Percentiles rank a stretch among this genome's conserved stretches.
Evolutionary conservation across 2,888 invertebrate genomes (phyloP).

Genomic region (Hirtodrosophila cameraria): DNA sequence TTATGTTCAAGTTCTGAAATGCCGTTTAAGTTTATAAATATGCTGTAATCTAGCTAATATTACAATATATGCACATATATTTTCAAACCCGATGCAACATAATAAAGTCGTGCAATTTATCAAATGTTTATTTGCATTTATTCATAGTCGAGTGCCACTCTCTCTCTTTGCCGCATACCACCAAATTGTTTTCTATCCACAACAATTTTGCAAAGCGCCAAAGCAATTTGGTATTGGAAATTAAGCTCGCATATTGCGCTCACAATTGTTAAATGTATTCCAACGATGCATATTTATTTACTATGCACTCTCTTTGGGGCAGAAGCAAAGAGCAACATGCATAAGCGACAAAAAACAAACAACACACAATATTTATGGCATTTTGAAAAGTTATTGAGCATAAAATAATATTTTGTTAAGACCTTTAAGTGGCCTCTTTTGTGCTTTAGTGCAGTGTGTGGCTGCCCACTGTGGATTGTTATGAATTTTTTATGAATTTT

Average conservation of each 20-base stretch:
- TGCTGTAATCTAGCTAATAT: too few species aligned
- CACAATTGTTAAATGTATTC: constrained; percentile 29
- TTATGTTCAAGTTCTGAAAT: too few species aligned
- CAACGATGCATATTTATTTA: constrained; percentile 32
- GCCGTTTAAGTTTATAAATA: too few species aligned
- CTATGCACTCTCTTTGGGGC: constrained; percentile 4
- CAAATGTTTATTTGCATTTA: background rate
- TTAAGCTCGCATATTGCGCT: constrained; percentile 18
- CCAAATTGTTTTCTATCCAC: constrained; percentile 33
- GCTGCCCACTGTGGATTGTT: constrained; percentile 34
- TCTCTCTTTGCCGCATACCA: constrained; percentile 1
- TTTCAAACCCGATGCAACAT: too few species aligned
- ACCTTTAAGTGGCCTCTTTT: constrained; percentile 36
- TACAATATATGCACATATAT: too few species aligned
- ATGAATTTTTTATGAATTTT: constrained; percentile 56
- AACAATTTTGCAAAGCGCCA: constrained; percentile 17
- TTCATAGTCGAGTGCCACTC: background rate
- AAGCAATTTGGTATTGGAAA: constrained; percentile 38
- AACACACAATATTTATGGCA: constrained; percentile 19
- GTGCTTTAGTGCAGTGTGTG: constrained; percentile 27
- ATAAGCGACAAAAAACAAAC: constrained; percentile 17
- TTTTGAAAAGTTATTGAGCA: constrained; percentile 45
- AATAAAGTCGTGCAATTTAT: too few species aligned
- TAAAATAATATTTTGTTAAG: constrained; percentile 41
- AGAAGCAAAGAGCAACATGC: constrained; percentile 12